Percentiles rank a stretch among this genome's conserved stretches.
phyloP scores from a whole-genome alignment of 2,113 vertebrate species.

The Oncorhynchus gorbuscha region DNA sequence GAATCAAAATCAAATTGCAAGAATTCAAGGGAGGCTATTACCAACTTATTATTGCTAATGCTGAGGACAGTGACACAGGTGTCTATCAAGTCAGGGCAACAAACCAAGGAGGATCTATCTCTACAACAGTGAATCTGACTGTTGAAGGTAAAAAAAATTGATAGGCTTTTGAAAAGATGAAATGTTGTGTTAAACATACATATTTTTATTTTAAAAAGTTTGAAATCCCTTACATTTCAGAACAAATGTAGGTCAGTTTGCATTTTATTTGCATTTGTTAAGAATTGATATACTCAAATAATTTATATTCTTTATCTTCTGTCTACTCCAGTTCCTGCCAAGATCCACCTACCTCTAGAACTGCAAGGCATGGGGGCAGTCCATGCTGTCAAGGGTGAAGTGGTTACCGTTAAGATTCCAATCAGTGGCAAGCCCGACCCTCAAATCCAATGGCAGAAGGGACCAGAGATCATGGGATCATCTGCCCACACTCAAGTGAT shows the following conservation, averaged over 20 bases:
- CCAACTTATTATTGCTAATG: constrained; percentile 87
- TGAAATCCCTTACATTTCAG: too few relatives aligned
- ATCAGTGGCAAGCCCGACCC: constrained; percentile 95
- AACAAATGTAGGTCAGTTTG: too few relatives aligned
- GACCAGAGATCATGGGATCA: constrained; percentile 95
- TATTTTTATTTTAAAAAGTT: too few relatives aligned
- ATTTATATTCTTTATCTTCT: not conserved
- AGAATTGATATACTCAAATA: not conserved
- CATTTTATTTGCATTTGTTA: not conserved
- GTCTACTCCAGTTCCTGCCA: constrained; percentile 87
- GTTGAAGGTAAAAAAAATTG: constrained; percentile 89
- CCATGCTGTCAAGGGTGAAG: constrained; percentile 88
- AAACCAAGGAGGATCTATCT: constrained; percentile 93
- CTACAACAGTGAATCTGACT: constrained; percentile 88
- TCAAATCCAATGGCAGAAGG: constrained; percentile 96
- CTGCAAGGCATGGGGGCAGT: constrained; percentile 98
- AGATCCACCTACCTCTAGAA: constrained; percentile 91
- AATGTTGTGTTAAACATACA: too few relatives aligned
- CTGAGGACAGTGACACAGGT: constrained; percentile 87
- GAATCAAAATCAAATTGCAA: constrained; percentile 90
- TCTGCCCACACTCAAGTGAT: constrained; percentile 95
- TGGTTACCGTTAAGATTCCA: constrained; percentile 95
- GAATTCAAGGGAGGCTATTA: constrained; percentile 98
- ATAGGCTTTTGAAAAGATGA: not conserved
- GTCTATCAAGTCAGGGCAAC: constrained; percentile 97